phyloP scores from a whole-genome alignment of 2,888 invertebrate genomes.

The Zhuqinia jingwanae region DNA sequence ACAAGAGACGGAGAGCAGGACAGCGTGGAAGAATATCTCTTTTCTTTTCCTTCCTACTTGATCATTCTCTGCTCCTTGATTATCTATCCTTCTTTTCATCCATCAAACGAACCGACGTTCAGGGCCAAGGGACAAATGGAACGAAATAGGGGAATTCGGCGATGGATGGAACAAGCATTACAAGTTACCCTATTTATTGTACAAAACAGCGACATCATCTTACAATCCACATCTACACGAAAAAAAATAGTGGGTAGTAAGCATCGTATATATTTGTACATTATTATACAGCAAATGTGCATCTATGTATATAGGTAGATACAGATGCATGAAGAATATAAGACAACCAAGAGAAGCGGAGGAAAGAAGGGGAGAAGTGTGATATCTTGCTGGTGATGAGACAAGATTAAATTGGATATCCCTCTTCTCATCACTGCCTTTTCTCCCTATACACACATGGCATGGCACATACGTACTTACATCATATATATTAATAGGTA shows the following conservation, averaged over 20 bases:
- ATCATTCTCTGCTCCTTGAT: slow-evolving; percentile 66
- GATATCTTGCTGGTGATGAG: slow-evolving; percentile 73
- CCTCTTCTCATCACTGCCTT: slow-evolving; percentile 60
- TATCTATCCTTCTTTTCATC: slow-evolving; percentile 69
- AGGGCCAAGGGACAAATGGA: slow-evolving; percentile 68
- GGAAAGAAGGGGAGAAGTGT: slow-evolving; percentile 57
- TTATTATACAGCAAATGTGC: background rate
- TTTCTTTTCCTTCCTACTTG: slow-evolving; percentile 42
- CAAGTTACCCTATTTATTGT: slow-evolving; percentile 51
- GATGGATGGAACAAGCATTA: slow-evolving; percentile 26
- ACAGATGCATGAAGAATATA: background rate
- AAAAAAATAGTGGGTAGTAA: slow-evolving; percentile 10
- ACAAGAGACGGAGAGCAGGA: background rate
- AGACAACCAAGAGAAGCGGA: background rate
- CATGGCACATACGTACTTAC: too few species aligned
- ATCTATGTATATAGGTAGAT: slow-evolving; percentile 19
- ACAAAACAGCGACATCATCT: slow-evolving; percentile 29
- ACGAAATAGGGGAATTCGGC: slow-evolving; percentile 52
- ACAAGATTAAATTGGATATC: slow-evolving; percentile 76
- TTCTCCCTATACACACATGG: background rate
- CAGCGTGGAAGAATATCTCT: background rate
- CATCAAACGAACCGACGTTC: slow-evolving; percentile 68
- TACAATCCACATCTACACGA: background rate
- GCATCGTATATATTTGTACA: too few species aligned
- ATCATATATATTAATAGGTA: too few species aligned